Evolutionary conservation across 2,797 vertebrate species (phyloP), one percentile per base, ranked within the genome.

Genomic region (Xiphorhynchus erythropygius): DNA sequence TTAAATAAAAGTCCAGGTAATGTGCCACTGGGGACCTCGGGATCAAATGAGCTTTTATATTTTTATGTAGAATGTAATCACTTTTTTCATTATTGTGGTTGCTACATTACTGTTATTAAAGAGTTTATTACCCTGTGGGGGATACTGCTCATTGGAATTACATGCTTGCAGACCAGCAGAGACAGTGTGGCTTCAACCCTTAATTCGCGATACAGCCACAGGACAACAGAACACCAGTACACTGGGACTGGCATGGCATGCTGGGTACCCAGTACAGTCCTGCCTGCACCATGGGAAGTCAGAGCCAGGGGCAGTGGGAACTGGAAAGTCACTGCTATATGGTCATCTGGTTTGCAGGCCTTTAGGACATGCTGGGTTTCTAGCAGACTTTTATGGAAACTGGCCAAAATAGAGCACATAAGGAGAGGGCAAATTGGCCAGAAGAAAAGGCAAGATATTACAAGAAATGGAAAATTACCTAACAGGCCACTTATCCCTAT

Each of bases 31-130:
- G 97, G 97, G 98, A 98, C 91, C 92, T 89, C 74, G 21, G 57
- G 96, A 97, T 98, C 98, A 98, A 98, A 98, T 98, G 97, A 98
- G 98, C 97, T 98, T 98, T 98, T 98, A 98, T 97, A 98, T 97
- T 98, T 98, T 98, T 98, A 98, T 98, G 97, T 97, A 97, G 97
- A 97, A 97, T 86, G 90, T 98, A 98, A 98, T 98, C 97, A 97
- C 96, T 89, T 97, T 98, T 97, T 98, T 97, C 97, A 96, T 97
- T 97, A 98, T 97, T 93, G 97, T 97, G 97, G 97, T 97, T 78
- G 96, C 96, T 97, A 97, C 65, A 89, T 97, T 97, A 93, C 95
- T 96, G 96, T 97, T 97, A 98, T 98, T 98, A 98, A 97, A 97
- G 96, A 64, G 85, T 98, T 98, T 98, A 98, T 98, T 97, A 97